phyloP scores from a whole-genome alignment of 2,113 vertebrate species.

The Azemiops feae region DNA sequence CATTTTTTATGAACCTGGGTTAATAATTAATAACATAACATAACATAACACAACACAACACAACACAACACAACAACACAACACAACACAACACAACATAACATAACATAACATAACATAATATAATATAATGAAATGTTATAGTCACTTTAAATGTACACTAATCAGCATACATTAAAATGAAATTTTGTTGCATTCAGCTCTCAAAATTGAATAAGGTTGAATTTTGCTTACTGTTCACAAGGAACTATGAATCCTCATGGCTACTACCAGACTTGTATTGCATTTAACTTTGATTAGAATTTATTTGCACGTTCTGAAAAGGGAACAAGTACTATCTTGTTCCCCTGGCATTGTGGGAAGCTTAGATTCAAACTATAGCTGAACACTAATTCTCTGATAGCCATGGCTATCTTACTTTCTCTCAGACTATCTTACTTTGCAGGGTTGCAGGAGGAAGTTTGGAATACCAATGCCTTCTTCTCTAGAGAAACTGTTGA shows the following conservation, averaged over 20 bases:
- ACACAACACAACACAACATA: no score
- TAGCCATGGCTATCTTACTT: not conserved
- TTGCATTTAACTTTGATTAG: not conserved
- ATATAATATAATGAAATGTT: no score
- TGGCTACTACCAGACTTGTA: not conserved
- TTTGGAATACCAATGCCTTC: not conserved
- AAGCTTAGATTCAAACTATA: not conserved
- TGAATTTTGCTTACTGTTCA: not conserved
- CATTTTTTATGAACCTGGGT: not conserved
- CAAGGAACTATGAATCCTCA: not conserved
- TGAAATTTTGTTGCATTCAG: no score
- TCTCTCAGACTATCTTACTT: not conserved
- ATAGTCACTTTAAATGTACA: no score
- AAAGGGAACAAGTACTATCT: not conserved
- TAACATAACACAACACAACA: no score
- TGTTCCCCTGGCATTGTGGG: not conserved
- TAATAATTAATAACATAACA: no score
- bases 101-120: no score
- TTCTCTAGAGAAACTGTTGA: not conserved
- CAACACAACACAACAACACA: no score
- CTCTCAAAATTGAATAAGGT: no score
- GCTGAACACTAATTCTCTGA: not conserved
- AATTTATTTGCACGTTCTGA: not conserved
- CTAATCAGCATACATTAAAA: no score
- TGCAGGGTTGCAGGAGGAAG: not conserved